These are phyloP conservation scores for Palloptera scutellata DNA, from an alignment of 2,888 invertebrate genomes.

Conservation along the genomic window DNA sequence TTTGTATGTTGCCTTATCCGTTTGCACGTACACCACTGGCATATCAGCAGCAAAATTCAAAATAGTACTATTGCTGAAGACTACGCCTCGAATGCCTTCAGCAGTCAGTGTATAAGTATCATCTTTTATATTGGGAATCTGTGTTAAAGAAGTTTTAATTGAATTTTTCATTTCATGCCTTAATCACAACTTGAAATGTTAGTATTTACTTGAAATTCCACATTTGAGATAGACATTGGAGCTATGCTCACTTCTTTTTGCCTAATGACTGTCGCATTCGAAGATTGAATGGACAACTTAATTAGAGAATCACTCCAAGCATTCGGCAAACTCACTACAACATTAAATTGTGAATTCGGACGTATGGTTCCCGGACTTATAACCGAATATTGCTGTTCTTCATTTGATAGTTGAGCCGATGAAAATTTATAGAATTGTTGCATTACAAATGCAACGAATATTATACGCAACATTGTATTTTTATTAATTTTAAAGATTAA, in stretches of 20 bases:
- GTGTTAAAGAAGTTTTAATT: not conserved
- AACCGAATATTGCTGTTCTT: not conserved
- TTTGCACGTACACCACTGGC: conserved; percentile 83
- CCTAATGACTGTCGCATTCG: not conserved
- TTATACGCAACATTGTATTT: too few relatives aligned
- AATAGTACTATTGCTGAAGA: conserved; percentile 77
- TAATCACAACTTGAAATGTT: not conserved
- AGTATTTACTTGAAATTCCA: not conserved
- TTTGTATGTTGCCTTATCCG: conserved; percentile 91
- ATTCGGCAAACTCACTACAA: not conserved
- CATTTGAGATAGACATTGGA: not conserved
- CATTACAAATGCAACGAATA: too few relatives aligned
- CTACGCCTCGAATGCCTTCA: conserved; percentile 73
- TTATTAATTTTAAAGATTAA: too few relatives aligned
- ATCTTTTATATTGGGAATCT: conserved; percentile 43
- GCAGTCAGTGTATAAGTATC: conserved; percentile 56
- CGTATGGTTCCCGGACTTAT: not conserved
- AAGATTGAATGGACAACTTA: not conserved
- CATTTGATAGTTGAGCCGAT: not conserved
- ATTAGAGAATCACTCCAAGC: not conserved
- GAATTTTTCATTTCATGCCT: not conserved
- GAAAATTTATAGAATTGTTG: too few relatives aligned
- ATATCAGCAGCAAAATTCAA: conserved; percentile 76
- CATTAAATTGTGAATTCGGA: not conserved
- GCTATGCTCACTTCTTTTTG: not conserved